Conservation (phyloP, 1,140 invertebrate genomes). For the Macrosteles quadrilineatus region DNA sequence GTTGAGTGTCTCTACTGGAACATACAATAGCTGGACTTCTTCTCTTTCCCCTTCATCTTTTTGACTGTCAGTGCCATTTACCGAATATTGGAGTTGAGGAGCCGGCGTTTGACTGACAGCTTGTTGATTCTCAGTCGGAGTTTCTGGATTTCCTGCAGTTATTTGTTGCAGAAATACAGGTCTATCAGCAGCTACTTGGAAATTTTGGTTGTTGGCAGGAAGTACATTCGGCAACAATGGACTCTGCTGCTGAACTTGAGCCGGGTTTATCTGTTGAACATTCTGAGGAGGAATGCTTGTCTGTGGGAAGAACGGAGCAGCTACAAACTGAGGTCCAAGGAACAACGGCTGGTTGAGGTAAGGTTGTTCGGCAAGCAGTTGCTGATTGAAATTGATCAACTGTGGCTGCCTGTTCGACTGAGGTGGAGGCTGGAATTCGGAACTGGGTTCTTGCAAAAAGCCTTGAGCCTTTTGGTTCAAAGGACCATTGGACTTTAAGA, state of each 20-base stretch:
- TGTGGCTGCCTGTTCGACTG: conserved; percentile 8
- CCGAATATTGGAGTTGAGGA: conserved; percentile 8
- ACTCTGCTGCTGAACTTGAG: background rate
- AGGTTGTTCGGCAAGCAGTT: conserved; percentile 6
- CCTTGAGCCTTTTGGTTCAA: background rate
- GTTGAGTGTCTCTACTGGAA: conserved; percentile 73
- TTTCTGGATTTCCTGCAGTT: conserved; percentile 4
- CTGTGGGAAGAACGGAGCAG: conserved; percentile 17
- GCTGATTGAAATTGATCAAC: conserved; percentile 12
- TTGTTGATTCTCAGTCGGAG: background rate
- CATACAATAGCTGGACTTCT: conserved; percentile 75
- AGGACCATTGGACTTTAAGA: background rate
- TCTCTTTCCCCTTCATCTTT: conserved; percentile 53
- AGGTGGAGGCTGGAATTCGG: background rate
- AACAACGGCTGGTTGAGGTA: background rate
- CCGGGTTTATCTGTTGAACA: conserved; percentile 14
- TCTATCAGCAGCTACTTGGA: conserved; percentile 14
- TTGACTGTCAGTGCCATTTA: background rate
- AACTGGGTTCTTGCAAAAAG: conserved; percentile 6
- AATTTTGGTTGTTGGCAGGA: conserved; percentile 14
- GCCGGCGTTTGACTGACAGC: conserved; percentile 17
- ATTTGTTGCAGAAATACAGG: conserved; percentile 29
- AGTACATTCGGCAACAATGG: background rate
- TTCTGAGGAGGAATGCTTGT: background rate
- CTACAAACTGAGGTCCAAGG: conserved; percentile 4